These are phyloP conservation scores for Itoplectis maculator DNA, from an alignment of 2,888 invertebrate species.

Conservation along the genomic window DNA sequence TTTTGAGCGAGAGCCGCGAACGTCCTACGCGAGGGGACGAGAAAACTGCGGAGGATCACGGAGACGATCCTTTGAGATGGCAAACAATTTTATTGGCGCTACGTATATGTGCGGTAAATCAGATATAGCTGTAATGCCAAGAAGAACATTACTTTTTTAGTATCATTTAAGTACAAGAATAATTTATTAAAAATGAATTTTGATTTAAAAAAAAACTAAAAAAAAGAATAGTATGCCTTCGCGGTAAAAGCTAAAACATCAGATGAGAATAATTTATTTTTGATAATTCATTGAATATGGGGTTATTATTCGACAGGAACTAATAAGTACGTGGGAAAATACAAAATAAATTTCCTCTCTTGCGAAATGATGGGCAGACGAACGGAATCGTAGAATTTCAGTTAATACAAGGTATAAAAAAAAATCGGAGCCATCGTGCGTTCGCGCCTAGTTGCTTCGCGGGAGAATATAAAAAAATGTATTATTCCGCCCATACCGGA, in stretches of 20 bases:
- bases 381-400: not conserved
- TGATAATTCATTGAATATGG: not conserved
- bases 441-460: constrained; percentile 22
- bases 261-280: not conserved
- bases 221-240: not conserved
- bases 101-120: constrained; percentile 5
- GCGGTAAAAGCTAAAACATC: not conserved
- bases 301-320: not conserved
- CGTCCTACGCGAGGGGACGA: not conserved
- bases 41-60: constrained; percentile 37
- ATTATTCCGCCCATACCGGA: constrained; percentile 75
- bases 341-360: not conserved
- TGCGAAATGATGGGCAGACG: not conserved
- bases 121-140: not conserved
- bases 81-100: constrained; percentile 15
- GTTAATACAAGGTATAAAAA: not conserved
- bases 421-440: constrained; percentile 61
- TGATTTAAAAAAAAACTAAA: not conserved
- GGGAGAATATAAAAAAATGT: constrained; percentile 70
- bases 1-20: constrained; percentile 10
- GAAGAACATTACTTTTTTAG: not conserved
- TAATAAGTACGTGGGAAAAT: not conserved
- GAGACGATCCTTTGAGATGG: constrained; percentile 3
- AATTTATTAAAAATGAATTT: not conserved
- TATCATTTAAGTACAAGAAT: not conserved